phyloP scores from a whole-genome alignment of 1,140 invertebrate genomes.

The Drosophila elegans region DNA sequence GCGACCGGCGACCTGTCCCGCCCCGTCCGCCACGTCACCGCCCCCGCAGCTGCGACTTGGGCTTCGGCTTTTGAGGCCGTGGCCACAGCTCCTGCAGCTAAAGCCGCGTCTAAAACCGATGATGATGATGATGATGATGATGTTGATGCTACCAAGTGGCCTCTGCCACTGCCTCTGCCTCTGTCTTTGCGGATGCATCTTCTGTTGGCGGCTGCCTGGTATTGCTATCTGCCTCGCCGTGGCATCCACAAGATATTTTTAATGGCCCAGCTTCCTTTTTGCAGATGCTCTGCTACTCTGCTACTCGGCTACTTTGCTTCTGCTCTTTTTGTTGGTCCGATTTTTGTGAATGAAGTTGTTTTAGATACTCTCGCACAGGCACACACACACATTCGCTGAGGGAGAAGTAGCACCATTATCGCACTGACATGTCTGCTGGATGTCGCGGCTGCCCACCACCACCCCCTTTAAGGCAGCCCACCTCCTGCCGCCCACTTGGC shows the following conservation, averaged over 20 bases:
- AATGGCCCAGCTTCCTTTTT: constrained; percentile 80
- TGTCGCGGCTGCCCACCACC: constrained; percentile 46
- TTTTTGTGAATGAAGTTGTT: constrained; percentile 83
- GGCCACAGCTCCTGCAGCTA: constrained; percentile 30
- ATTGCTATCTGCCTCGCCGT: constrained; percentile 67
- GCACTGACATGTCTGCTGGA: constrained; percentile 78
- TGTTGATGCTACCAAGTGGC: constrained; percentile 50
- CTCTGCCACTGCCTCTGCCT: constrained; percentile 6
- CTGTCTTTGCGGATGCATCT: constrained; percentile 30
- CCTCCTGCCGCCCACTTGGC: constrained; percentile 49
- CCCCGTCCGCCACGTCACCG: constrained; percentile 38
- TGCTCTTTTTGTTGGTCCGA: constrained; percentile 60
- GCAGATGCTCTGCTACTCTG: constrained; percentile 36
- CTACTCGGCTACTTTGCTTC: constrained; percentile 31
- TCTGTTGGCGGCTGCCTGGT: constrained; percentile 5
- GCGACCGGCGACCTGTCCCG: constrained; percentile 23
- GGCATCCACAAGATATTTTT: constrained; percentile 82
- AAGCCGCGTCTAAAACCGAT: constrained; percentile 19
- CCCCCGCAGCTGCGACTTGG: constrained; percentile 45
- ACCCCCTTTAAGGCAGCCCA: constrained; percentile 16
- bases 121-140: constrained; percentile 22
- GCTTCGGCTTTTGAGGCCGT: constrained; percentile 2
- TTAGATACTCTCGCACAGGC: constrained; percentile 39
- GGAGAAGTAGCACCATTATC: constrained; percentile 69
- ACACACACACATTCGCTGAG: constrained; percentile 7